phyloP scores from a whole-genome alignment of 92 coral and sea anemone species.

The Umimayanthus chanpuru region DNA sequence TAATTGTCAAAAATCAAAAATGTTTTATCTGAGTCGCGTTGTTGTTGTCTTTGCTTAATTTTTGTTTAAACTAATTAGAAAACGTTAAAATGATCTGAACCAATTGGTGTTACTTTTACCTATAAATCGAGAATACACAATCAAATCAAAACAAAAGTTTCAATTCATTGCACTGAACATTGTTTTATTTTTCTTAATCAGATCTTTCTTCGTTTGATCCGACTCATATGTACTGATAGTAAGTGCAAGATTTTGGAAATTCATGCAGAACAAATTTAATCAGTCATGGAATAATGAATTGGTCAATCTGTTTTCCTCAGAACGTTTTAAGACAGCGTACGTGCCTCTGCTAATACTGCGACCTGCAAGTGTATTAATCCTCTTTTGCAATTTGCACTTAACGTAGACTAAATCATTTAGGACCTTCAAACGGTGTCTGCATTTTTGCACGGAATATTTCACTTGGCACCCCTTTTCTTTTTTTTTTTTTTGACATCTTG shows the following conservation, averaged over 20 bases:
- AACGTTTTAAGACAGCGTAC: not conserved
- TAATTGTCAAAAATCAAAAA: no score
- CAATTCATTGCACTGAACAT: not conserved
- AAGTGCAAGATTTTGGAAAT: not conserved
- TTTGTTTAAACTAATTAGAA: not conserved
- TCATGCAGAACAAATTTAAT: not conserved
- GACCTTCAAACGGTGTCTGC: not conserved
- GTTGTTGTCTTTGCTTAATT: no score
- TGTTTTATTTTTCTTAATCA: not conserved
- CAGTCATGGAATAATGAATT: not conserved
- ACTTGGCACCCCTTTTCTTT: no score
- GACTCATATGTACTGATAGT: no score
- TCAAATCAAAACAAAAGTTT: not conserved
- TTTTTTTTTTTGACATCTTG: no score
- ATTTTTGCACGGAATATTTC: not conserved
- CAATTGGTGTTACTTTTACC: not conserved
- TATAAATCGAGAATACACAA: no score
- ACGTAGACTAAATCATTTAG: not conserved
- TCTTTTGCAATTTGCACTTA: not conserved
- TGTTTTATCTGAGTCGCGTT: no score
- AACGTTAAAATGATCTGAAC: not conserved
- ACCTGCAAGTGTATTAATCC: not conserved
- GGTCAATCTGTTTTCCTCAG: not conserved
- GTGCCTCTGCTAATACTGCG: not conserved
- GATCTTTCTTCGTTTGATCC: not conserved